These are phyloP conservation scores for Stomatorhinus walkeri DNA, from an alignment of 2,797 vertebrate genomes.

Conservation along the genomic window DNA sequence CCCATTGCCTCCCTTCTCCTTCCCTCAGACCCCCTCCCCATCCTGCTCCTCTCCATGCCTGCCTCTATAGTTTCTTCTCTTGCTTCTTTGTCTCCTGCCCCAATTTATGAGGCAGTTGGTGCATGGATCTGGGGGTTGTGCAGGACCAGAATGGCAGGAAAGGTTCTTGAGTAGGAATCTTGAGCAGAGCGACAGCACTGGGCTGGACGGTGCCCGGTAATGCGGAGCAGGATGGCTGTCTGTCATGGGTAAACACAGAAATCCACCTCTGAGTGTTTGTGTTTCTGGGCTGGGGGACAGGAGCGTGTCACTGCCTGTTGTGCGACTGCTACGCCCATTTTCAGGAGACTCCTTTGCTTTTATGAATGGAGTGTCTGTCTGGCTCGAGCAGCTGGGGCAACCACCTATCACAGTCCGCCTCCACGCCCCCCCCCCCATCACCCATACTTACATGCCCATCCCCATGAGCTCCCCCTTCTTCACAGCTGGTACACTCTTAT, in stretches of 20 bases:
- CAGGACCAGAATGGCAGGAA: neutral
- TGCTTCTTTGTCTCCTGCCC: neutral
- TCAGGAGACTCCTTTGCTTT: conserved; percentile 12
- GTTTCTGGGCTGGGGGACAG: neutral
- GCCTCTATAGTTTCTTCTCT: neutral
- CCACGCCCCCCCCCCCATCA: neutral
- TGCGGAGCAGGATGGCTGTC: neutral
- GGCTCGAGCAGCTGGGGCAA: conserved; percentile 16
- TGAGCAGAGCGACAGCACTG: neutral
- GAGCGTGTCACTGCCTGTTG: conserved; percentile 11
- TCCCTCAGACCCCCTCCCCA: neutral
- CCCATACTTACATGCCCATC: neutral
- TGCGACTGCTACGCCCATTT: conserved; percentile 1
- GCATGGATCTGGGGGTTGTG: no score
- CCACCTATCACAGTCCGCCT: conserved; percentile 10
- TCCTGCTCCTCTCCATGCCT: neutral
- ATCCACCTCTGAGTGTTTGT: neutral
- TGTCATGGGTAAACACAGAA: neutral
- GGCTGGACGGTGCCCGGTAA: neutral
- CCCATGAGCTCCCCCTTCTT: neutral
- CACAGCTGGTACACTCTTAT: neutral
- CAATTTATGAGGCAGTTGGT: neutral
- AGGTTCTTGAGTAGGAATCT: neutral
- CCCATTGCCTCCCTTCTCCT: conserved; percentile 4
- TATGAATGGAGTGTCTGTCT: conserved; percentile 29